Base-by-base conservation (phyloP, 1,140 invertebrate genomes). In the Drosophila ironensis region DNA sequence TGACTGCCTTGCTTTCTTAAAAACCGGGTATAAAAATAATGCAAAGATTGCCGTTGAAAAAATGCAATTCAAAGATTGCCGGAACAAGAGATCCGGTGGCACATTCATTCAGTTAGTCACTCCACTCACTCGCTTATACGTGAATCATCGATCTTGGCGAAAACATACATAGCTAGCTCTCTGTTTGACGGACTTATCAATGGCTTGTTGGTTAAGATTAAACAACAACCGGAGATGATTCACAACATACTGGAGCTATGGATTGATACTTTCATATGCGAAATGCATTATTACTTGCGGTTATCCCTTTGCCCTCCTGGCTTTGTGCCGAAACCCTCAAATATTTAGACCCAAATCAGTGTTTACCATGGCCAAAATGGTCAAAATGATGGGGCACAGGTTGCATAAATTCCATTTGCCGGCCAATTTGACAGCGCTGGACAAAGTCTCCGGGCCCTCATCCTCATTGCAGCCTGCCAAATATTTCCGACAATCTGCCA, bases 341-440 rank as follows among this genome's bases (percentile, higher is more conserved):
- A 57, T 53, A 53, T 37, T 27, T 20, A 30, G 20, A 11, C 22
- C 48, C 19, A 25, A 25, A 27, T 12, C n/a, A n/a, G n/a, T 6
- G 2, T 27, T 27, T 27, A 8, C 25, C 25, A 27, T n/a, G n/a
- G n/a, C n/a, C n/a, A n/a, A n/a, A n/a, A n/a, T n/a, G n/a, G n/a
- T n/a, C n/a, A n/a, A n/a, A n/a, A n/a, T n/a, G n/a, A n/a, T n/a
- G n/a, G n/a, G n/a, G n/a, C n/a, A n/a, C n/a, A 35, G 28, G 4
- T 35, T 35, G 24, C 20, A 37, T 25, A 28, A 51, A 56, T 19
- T 37, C 22, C 47, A 3, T 48, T 25, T 53, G 47, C 47, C 11
- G 30, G 63, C 11, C 60, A 64, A 63, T 33, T 50, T 41, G 40
- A 42, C 61, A 33, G 48, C 67, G 66, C 61, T 48, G 67, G 67